Conservation (phyloP, 2,888 invertebrate genomes). For the Cosmopolites sordidus region DNA sequence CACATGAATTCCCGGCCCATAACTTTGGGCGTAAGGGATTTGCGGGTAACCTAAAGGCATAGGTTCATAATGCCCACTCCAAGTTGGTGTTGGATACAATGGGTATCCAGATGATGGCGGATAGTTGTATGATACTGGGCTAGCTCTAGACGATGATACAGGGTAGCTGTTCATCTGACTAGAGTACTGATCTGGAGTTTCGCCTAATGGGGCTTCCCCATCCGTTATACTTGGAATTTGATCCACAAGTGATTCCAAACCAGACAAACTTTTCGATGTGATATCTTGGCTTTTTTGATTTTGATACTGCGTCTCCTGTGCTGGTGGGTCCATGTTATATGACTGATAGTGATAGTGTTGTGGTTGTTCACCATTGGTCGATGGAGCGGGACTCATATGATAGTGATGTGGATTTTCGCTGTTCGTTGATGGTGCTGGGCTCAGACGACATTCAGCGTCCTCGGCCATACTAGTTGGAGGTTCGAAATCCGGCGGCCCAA, state of each 20-base stretch:
- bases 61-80: slow-evolving; percentile 48
- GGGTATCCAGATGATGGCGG: slow-evolving; percentile 45
- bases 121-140: slow-evolving; percentile 45
- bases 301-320: slow-evolving; percentile 39
- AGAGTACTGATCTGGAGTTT: slow-evolving; percentile 45
- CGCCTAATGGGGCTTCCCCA: slow-evolving; percentile 51
- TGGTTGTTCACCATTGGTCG: slow-evolving; percentile 44
- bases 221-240: slow-evolving; percentile 87
- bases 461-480: slow-evolving; percentile 63
- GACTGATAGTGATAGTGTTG: slow-evolving; percentile 46
- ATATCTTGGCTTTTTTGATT: slow-evolving; percentile 62
- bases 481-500: slow-evolving; percentile 66
- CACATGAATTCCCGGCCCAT: slow-evolving; percentile 59
- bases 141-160: slow-evolving; percentile 45
- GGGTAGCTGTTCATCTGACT: slow-evolving; percentile 51
- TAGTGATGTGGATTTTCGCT: slow-evolving; percentile 45
- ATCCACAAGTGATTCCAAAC: slow-evolving; percentile 83
- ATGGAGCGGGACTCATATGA: slow-evolving; percentile 51
- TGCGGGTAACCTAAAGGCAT: slow-evolving; percentile 50
- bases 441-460: slow-evolving; percentile 53
- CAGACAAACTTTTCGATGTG: slow-evolving; percentile 80
- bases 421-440: slow-evolving; percentile 47
- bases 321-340: slow-evolving; percentile 44
- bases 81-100: slow-evolving; percentile 47
- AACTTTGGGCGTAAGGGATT: slow-evolving; percentile 45